Evolutionary conservation across 2,113 vertebrate species (phyloP), one percentile per base, ranked within the genome.

Genomic region (Leptobrachium leishanense): DNA sequence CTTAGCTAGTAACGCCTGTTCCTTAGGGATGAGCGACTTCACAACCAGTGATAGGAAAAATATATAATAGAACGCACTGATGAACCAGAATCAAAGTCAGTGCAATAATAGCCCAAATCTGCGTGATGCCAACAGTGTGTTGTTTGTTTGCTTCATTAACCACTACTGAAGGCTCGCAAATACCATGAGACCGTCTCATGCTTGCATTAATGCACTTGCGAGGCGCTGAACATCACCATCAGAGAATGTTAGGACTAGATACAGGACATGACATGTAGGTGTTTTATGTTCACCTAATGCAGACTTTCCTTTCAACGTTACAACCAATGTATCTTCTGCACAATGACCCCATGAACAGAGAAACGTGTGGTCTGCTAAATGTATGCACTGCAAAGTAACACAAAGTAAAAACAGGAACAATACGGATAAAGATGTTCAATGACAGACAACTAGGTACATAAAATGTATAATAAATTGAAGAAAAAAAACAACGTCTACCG

Each of bases 61-160:
- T 6, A 72, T 55, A 40, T 40, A 7, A 68, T 68, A 62, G 10
- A 54, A 59, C 74, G 42, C 64, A 55, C 74, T 74, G 74, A 63
- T 74, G 54, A 42, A 81, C 54, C 64, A 62, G 20, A 74, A 81
- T 68, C 78, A 74, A 68, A 74, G 78, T 64, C 53, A 68, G 42
- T 62, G 59, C 72, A 68, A 53, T 68, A 62, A 74, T 74, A 74
- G 78, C 72, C 59, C 74, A 80, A 57, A 80, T 80, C 74, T 81
- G 64, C 64, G 44, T 68, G 69, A 68, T 4, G 40, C 71, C 43
- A 15, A 64, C 78, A 81, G 65, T 12, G 67, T 74, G 78, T 80
- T 80, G 77, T 81, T 74, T 74, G 78, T 74, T 81, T 72, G 42
- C 53, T 74, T 81, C 78, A 81, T 81, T 81, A 81, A 72, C 13